Base-by-base conservation (phyloP, 1,140 invertebrate species). In the Latrodectus geometricus region DNA sequence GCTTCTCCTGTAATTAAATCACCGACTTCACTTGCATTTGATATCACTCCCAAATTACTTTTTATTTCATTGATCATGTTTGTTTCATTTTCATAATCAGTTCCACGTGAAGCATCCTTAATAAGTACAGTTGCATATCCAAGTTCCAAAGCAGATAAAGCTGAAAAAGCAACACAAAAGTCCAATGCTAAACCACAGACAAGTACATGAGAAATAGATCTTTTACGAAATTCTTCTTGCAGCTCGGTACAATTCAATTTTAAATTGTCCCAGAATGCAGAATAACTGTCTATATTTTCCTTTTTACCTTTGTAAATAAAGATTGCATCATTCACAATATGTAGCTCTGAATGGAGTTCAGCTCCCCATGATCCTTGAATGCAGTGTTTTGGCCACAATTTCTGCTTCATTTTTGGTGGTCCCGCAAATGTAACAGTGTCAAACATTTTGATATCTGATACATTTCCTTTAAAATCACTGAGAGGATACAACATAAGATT, bases 241-340 rank as follows among this genome's bases (percentile, higher is more conserved):
- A 99, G 91, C 17, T 95, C 94, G 4, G 97, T 99, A 89, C 97
- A 94, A 5, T 95, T 95, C 52, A 96, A 90, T 91, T 96, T 97
- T 90, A 96, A 95, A 92, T 99, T 99, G 91, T 99, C 98, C 95
- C 95, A 98, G 92, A 99, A 99, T 20, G 98, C 98, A 0, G 97
- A 99, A 91, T 99, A 99, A 4, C 97, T 98, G 90, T 99, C 98
- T 9, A 99, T 95, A 88, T 98, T 96, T 0, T 97, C 94, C 91
- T 98, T 96, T 7, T 95, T 97, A 23, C 98, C 88, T 87, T 90
- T 90, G 35, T 88, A 73, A 8, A 88, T 69, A 8, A 86, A 21
- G 8, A 90, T 56, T n/a, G 81, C 52, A 48, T 77, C 35, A 90
- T 69, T 69, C 14, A 20, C n/a, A 9, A 96, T 95, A 92, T 97